Evolutionary conservation across 2,113 vertebrate species (phyloP).

Genomic region (Pica pica): DNA sequence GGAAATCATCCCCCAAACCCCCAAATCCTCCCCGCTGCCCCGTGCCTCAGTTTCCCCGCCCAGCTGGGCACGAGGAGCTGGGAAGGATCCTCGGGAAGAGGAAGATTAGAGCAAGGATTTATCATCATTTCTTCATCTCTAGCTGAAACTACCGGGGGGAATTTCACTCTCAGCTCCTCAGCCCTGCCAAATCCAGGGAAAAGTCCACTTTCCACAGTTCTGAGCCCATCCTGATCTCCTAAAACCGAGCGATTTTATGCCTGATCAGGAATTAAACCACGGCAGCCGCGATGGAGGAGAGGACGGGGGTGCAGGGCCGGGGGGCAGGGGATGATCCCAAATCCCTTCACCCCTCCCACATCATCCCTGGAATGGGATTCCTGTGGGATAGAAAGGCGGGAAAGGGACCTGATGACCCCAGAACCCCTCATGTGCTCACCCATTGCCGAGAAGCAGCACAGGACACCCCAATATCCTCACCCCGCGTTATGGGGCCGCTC

Average conservation of each 20-base stretch:
- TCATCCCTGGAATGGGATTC: background rate
- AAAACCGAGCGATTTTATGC: background rate
- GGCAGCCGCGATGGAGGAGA: rapidly evolving
- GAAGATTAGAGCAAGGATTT: background rate
- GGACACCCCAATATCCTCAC: background rate
- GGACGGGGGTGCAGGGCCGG: rapidly evolving
- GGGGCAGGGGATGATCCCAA: background rate
- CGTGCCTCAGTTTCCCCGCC: background rate
- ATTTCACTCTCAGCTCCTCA: background rate
- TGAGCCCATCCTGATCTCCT: background rate
- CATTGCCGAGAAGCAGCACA: background rate
- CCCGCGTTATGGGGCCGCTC: rapidly evolving
- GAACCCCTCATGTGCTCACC: rapidly evolving
- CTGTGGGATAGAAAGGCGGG: background rate
- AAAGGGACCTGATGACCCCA: background rate
- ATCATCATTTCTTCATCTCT: background rate
- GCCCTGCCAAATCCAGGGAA: background rate
- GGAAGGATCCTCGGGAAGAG: background rate
- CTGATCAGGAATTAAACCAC: background rate
- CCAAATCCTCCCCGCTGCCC: rapidly evolving
- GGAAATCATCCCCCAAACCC: rapidly evolving
- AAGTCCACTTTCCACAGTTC: background rate
- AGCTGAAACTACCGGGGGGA: rapidly evolving
- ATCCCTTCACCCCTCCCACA: rapidly evolving
- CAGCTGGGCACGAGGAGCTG: background rate